Base-by-base conservation (phyloP, 2,888 invertebrate genomes). In the Ophion obscuratus region DNA sequence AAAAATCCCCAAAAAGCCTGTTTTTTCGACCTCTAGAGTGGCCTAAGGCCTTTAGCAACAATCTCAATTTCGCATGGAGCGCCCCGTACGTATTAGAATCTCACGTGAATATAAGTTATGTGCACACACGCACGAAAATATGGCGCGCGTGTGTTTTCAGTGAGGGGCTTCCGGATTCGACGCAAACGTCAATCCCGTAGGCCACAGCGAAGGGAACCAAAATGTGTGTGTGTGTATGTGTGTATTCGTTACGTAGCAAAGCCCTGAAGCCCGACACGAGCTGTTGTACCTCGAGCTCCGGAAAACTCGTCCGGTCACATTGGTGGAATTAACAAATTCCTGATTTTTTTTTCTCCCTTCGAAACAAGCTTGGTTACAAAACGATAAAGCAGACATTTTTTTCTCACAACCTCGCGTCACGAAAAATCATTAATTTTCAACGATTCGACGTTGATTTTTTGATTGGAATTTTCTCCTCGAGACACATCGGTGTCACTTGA, bases 81-180 rank as follows among this genome's bases (percentile, higher is more conserved):
- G 64, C 0, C 70, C 14, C 47, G 27, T 47, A 36, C 27, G 24
- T 62, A 31, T 11, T 36, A 24, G 61, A 62, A 24, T 44, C 31
- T 17, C 44, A 2, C n/a, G 53, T 59, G 20, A 36, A 27, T 62
- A 68, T 53, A 53, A 27, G 68, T 47, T 20, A 68, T 66, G 47
- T 77, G 62, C 64, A 20, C 10, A 14, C 47, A 47, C 47, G 7
- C 27, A 36, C 31, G 27, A 17, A 17, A 4, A 11, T 53, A 71
- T 14, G 27, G 6, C 57, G 70, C 27, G 59, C 27, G 53, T 31
- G 64, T 81, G 74, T 59, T 57, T 76, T 71, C 78, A 78, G 20
- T 53, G 85, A 82, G 82, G 78, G 85, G 85, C 85, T 85, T 85
- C 85, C 75, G 76, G 82, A 85, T 85, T 71, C 76, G 76, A 79